Evolutionary conservation across 1,140 invertebrate genomes (phyloP).

Genomic region (Helicoverpa zea): DNA sequence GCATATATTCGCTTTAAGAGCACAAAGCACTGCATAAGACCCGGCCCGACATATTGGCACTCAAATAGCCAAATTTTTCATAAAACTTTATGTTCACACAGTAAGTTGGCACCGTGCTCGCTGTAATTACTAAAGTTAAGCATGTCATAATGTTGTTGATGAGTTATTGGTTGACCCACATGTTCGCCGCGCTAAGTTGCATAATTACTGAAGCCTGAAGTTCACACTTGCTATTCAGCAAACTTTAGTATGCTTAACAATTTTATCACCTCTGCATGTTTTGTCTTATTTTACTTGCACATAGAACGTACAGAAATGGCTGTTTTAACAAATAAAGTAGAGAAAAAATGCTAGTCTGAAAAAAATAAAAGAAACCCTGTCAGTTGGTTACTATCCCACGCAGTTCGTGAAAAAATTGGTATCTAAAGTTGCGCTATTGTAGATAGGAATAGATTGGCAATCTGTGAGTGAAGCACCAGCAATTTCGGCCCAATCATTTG

Average conservation of each 20-base stretch:
- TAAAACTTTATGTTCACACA: too few species aligned
- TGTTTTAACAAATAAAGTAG: neutral
- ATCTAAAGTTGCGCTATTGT: constrained; percentile 4
- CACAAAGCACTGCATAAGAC: too few species aligned
- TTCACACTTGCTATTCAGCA: neutral
- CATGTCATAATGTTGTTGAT: constrained; percentile 24
- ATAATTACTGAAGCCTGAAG: neutral
- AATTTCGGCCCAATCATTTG: neutral
- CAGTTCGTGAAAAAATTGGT: neutral
- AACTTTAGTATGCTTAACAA: neutral
- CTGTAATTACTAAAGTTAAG: constrained; percentile 2
- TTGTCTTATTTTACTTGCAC: neutral
- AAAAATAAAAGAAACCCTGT: neutral
- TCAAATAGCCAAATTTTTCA: too few species aligned
- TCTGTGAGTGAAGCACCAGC: constrained; percentile 1
- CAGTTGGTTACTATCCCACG: constrained; percentile 11
- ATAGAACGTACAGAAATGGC: neutral
- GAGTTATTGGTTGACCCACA: constrained; percentile 30
- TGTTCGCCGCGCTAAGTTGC: constrained; percentile 15
- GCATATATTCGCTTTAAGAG: too few species aligned
- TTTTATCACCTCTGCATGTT: neutral
- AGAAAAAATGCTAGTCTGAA: neutral
- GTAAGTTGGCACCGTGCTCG: neutral
- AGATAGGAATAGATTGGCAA: constrained; percentile 19
- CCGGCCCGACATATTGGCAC: too few species aligned